Evolutionary conservation across 1,140 invertebrate genomes (phyloP).

Genomic region (Heliconius congener): DNA sequence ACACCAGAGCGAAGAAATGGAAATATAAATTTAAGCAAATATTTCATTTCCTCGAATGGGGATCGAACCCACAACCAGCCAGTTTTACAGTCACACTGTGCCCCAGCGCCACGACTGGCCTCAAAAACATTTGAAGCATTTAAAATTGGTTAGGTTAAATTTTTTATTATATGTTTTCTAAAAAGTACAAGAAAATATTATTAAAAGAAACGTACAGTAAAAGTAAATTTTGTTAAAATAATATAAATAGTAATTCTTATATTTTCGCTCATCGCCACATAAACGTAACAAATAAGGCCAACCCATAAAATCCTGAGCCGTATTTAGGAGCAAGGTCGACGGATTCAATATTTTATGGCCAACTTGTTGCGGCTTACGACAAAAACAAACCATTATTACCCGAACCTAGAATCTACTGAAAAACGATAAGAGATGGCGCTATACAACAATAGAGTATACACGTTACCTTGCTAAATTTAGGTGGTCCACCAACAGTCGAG

Average conservation of each 20-base stretch:
- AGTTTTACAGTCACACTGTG: too few species aligned
- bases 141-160: too few species aligned
- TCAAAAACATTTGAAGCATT: too few species aligned
- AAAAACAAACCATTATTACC: slow-evolving; percentile 34
- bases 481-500: slow-evolving; percentile 27
- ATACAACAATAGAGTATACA: slow-evolving; percentile 37
- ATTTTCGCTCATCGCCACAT: background rate
- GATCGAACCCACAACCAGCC: too few species aligned
- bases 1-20: too few species aligned
- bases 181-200: too few species aligned
- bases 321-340: slow-evolving; percentile 13
- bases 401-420: background rate
- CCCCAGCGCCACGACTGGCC: too few species aligned
- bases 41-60: too few species aligned
- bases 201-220: too few species aligned
- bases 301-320: background rate
- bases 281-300: background rate
- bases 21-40: too few species aligned
- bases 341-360: slow-evolving; percentile 20
- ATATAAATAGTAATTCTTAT: background rate
- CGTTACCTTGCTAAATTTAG: slow-evolving; percentile 61
- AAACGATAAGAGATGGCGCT: slow-evolving; percentile 59
- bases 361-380: slow-evolving; percentile 28
- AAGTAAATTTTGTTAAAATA: too few species aligned
- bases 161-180: too few species aligned